Base-by-base conservation (phyloP, 2,113 vertebrate species). In the Galeopterus variegatus region DNA sequence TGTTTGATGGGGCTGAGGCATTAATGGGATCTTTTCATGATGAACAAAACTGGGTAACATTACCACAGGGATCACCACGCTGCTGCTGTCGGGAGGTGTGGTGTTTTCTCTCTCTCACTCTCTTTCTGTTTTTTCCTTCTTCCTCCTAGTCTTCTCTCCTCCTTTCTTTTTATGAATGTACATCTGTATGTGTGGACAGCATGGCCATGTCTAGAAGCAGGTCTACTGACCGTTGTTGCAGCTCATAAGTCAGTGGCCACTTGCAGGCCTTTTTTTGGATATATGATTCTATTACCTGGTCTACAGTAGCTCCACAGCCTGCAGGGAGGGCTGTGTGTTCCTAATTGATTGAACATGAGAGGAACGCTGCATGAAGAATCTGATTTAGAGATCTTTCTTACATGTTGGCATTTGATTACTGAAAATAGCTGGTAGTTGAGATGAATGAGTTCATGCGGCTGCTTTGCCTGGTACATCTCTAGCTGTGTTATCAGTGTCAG, bases 21-120 rank as follows among this genome's bases (percentile, higher is more conserved):
- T 98, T 99, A 99, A 98, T 98, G 98, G 98, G 98, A 98, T 98
- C 99, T 99, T 99, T 99, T 99, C 99, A 99, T 96, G 98, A 97
- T 99, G 98, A 98, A 99, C 98, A 99, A 98, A 99, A 99, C 98
- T 97, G 98, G 98, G 98, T 98, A 98, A 98, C 97, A 88, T 99
- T 99, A 99, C 98, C 98, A 96, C 90, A 97, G 97, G 98, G 98
- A 99, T 99, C 98, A 99, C 99, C 98, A 98, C 98, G 98, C 98
- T 98, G 98, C 98, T 96, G 97, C 98, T 99, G 98, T 98, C 97
- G 82, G 90, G 96, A 98, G 97, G 28, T 85, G 93, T 67, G 2
- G 75, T 96, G 97, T 97, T 97, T 98, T 97, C 76, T 95, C 79
- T 67, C 75, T 62, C 85, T 76, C 10, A 5, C 95, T 96, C 94